phyloP scores from a whole-genome alignment of 2,113 vertebrate species.

The Platysternon megacephalum region DNA sequence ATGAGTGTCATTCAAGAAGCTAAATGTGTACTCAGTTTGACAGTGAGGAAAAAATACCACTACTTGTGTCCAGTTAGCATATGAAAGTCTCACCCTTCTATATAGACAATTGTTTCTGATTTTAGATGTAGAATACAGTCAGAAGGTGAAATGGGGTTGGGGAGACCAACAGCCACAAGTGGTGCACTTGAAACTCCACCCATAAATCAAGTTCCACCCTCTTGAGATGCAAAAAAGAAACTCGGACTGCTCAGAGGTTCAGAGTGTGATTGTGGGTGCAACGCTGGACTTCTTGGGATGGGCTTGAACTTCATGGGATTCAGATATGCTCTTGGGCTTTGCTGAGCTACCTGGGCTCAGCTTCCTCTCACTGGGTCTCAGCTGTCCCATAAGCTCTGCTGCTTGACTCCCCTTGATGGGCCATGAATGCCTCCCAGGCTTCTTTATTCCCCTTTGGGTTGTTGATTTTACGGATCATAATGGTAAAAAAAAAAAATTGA shows the following conservation, averaged over 20 bases:
- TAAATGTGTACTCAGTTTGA: background rate
- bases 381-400: background rate
- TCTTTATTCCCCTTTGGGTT: background rate
- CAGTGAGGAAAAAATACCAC: background rate
- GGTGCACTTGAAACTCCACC: background rate
- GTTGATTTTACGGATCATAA: background rate
- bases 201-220: background rate
- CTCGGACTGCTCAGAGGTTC: background rate
- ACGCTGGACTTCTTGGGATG: background rate
- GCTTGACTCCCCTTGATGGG: background rate
- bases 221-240: background rate
- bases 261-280: background rate
- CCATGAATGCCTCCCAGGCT: background rate
- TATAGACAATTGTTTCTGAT: background rate
- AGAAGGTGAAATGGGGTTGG: background rate
- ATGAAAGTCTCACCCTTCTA: background rate
- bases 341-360: background rate
- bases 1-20: background rate
- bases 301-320: background rate
- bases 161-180: background rate
- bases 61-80: background rate
- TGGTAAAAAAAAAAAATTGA: background rate
- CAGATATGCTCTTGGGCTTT: background rate
- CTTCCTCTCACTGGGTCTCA: background rate
- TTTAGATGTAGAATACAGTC: background rate